A percentile compares a stretch with the other conserved stretches of the same genome.
phyloP scores from a whole-genome alignment of 1,140 invertebrate species.

The Drosophila orena region DNA sequence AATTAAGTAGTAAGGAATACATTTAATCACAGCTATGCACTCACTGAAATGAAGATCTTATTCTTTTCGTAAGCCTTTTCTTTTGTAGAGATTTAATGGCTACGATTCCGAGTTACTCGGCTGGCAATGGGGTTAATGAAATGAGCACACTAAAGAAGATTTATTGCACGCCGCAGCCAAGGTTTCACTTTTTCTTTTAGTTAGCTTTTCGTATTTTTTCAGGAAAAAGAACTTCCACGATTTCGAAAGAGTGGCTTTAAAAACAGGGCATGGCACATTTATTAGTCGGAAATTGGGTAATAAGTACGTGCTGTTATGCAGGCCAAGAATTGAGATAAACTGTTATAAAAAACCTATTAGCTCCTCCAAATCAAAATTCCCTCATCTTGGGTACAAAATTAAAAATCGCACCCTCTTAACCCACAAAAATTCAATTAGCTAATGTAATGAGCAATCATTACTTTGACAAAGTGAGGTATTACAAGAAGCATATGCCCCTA shows the following conservation, averaged over 20 bases:
- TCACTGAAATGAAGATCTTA: slow-evolving; percentile 50
- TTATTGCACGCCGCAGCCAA: slow-evolving; percentile 61
- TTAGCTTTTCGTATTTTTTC: slow-evolving; percentile 12
- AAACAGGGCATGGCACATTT: slow-evolving; percentile 32
- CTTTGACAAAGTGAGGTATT: slow-evolving; percentile 29
- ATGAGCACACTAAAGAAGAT: slow-evolving; percentile 63
- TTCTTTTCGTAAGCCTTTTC: slow-evolving; percentile 11
- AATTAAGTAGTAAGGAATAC: neutral
- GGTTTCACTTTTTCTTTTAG: slow-evolving; percentile 67
- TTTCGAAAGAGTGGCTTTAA: slow-evolving; percentile 43
- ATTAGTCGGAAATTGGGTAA: slow-evolving; percentile 11
- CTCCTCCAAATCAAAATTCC: neutral
- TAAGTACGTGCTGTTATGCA: slow-evolving; percentile 5
- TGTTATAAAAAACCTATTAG: neutral
- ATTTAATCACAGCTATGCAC: slow-evolving; percentile 32
- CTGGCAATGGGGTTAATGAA: slow-evolving; percentile 71
- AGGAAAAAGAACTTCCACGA: slow-evolving; percentile 29
- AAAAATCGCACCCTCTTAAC: neutral
- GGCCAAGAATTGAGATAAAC: neutral
- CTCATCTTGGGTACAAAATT: slow-evolving; percentile 4
- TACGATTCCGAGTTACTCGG: slow-evolving; percentile 49
- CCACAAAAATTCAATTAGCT: slow-evolving; percentile 7
- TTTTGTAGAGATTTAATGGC: slow-evolving; percentile 46
- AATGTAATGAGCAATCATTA: slow-evolving; percentile 7
- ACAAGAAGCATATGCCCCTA: neutral